Base-by-base conservation (phyloP, 1,140 invertebrate species). In the Anastrepha ludens region DNA sequence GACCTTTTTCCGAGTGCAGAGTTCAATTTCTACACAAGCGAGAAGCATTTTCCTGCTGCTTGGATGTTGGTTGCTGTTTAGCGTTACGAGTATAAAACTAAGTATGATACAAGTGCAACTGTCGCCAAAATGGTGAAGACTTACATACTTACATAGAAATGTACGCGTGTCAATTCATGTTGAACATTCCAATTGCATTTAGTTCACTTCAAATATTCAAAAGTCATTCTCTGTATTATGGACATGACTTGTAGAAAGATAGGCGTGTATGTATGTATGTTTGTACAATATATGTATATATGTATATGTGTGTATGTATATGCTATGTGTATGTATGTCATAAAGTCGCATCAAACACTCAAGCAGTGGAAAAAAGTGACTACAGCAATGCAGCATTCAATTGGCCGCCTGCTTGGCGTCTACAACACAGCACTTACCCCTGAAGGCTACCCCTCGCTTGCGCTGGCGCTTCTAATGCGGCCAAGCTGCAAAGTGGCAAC, bases 151-250 rank as follows among this genome's bases (percentile, higher is more conserved):
- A 47, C 7, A 1, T n/a, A 44, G 15, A 62, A 15, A 67, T 67
- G 29, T 41, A 17, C 3, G 17, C 13, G 44, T 47, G 3, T 78
- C 2, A 20, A 47, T 55, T 58, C 47, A 55, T 29, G 9, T 20
- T 8, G 9, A 20, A 81, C 74, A 81, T 81, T 81, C n/a, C 74
- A 81, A 81, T 55, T 81, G 74, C 74, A 58, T 58, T 81, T 20
- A 87, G 87, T 89, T 87, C 89, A 90, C 88, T 91, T 91, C 89
- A 91, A 91, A 90, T 90, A 90, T 90, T 91, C 89, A 90, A 89
- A 91, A 91, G 90, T 91, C 89, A 90, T 90, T 90, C 88, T 89
- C 29, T 29, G 29, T 29, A 90, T 90, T 91, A 90, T 87, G 60
- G 88, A 89, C 88, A 89, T 90, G 88, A 90, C 90, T 91, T 90